Evolutionary conservation across 37 sponge, comb jelly and placozoan genomes (phyloP), one percentile per base, ranked within the genome.

Genomic region (Chondrilla cf. caribensis): DNA sequence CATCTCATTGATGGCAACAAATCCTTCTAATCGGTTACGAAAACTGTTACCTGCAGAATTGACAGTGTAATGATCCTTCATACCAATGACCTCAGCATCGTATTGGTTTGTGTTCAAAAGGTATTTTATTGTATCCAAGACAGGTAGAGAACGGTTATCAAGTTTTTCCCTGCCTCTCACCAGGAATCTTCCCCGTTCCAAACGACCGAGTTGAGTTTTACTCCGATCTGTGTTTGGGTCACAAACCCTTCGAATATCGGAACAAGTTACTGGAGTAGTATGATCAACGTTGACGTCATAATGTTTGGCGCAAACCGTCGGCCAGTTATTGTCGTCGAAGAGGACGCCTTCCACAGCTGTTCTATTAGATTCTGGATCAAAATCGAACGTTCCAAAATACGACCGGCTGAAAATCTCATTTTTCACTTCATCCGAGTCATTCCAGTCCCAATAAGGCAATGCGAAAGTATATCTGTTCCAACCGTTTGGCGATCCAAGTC

Each of bases 371-470:
- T 15, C 64, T 62, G 4, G 4, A 15, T 6, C 22, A 62, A 62
- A 62, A 15, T 6, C 22, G 15, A 62, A 62, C 29, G 25, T 28
- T 6, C 64, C 64, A n/a, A 62, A 28, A 62, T 62, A 15, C 5
- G 4, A 7, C 7, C 15, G 6, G 6, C 9, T 8, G n/a, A 72
- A 37, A 17, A 72, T 72, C 35, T 41, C 40, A 21, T 5, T 19
- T 7, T 7, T 28, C 18, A 7, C 22, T 37, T 4, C 44, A 6
- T 40, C 40, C 7, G n/a, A 22, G 6, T 44, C 51, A 15, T 76
- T 68, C 85, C 85, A 84, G 22, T 77, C 38, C 85, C 85, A 84
- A 67, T 84, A 77, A 33, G 85, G 79, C 24, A 84, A 35, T 24
- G 60, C 62, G 58, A 84, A 84, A 6, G 35, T 38, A 39, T 35